Evolutionary conservation across 2,113 vertebrate genomes (phyloP).

Genomic region (Calyptomena viridis): DNA sequence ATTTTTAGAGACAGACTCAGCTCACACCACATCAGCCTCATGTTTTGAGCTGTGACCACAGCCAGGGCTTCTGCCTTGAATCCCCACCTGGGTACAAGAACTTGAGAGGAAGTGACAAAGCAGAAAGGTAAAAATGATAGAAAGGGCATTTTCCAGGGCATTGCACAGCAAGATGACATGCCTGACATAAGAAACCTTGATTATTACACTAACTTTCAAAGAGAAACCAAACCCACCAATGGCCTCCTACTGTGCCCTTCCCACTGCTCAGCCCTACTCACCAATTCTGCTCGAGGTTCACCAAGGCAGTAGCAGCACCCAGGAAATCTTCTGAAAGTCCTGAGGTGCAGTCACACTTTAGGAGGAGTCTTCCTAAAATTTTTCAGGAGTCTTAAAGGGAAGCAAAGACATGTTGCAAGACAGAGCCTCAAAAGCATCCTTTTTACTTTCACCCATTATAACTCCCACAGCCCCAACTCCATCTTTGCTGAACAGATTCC

Average conservation of each 20-base stretch:
- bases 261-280: background rate
- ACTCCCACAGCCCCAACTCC: background rate
- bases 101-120: background rate
- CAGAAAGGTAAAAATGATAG: background rate
- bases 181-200: rapidly evolving
- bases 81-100: background rate
- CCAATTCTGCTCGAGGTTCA: background rate
- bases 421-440: background rate
- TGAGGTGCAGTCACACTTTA: background rate
- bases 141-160: background rate
- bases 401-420: rapidly evolving
- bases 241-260: background rate
- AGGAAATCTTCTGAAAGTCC: background rate
- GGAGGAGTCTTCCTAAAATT: background rate
- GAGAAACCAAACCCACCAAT: background rate
- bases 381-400: background rate
- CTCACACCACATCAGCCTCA: background rate
- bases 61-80: background rate
- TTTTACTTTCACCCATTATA: background rate
- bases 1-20: background rate
- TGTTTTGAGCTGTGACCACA: background rate
- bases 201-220: background rate
- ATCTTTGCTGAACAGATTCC: background rate
- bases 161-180: background rate
- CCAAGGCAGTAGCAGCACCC: background rate